Percentiles rank a stretch among this genome's conserved stretches.
Conservation (phyloP, 2,113 vertebrate genomes). For the Conger conger region DNA sequence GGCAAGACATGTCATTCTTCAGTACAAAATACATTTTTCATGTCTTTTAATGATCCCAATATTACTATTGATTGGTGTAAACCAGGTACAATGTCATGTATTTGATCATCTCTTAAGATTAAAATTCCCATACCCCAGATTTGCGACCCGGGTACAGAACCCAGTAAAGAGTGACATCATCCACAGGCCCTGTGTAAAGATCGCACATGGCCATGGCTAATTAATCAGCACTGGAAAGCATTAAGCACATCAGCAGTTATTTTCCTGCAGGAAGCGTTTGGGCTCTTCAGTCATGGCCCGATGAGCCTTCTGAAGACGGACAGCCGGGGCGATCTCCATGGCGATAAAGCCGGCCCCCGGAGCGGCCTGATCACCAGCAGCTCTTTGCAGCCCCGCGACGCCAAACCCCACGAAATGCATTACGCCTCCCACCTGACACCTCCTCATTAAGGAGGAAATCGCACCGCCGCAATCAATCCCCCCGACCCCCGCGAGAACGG, state of each 20-base stretch:
- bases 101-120: too few relatives aligned
- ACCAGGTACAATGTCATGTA: too few relatives aligned
- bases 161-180: too few relatives aligned
- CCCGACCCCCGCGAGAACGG: not conserved
- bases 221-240: not conserved
- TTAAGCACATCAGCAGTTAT: slow-evolving; percentile 28
- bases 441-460: not conserved
- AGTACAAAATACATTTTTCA: too few relatives aligned
- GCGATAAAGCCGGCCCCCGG: slow-evolving; percentile 39
- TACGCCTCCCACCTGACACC: slow-evolving; percentile 8
- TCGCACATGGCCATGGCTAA: not conserved
- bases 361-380: slow-evolving; percentile 6
- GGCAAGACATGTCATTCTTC: too few relatives aligned
- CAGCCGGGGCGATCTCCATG: slow-evolving; percentile 25
- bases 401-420: slow-evolving; percentile 7
- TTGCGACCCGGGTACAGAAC: too few relatives aligned
- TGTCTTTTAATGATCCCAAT: too few relatives aligned
- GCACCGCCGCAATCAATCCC: not conserved
- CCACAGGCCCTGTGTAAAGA: too few relatives aligned
- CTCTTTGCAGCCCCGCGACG: slow-evolving; percentile 26
- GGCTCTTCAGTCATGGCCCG: slow-evolving; percentile 37
- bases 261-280: slow-evolving; percentile 36
- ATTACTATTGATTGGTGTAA: too few relatives aligned
- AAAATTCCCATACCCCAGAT: too few relatives aligned
- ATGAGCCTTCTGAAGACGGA: slow-evolving; percentile 42